These are phyloP conservation scores for Trogon melanurus DNA, from an alignment of 2,113 vertebrate species.

Conservation along the genomic window DNA sequence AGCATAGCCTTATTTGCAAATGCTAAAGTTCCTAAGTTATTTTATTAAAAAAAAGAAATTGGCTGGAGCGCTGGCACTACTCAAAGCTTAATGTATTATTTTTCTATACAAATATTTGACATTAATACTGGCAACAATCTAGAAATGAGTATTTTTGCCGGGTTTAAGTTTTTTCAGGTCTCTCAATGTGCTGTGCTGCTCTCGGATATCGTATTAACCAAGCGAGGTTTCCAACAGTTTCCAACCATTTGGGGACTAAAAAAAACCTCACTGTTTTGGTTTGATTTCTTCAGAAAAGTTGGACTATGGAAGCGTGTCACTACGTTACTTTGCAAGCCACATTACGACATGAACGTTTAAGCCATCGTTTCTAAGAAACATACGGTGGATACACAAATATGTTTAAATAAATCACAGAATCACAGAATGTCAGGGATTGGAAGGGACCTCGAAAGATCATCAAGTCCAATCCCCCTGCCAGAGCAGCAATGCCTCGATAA, in stretches of 20 bases:
- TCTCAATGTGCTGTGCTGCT: not conserved
- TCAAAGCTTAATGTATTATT: not conserved
- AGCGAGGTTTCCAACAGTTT: not conserved
- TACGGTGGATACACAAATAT: accelerated
- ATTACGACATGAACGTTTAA: not conserved
- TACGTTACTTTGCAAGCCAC: not conserved
- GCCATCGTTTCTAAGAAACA: not conserved
- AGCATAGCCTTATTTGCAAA: not conserved
- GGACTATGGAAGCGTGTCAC: not conserved
- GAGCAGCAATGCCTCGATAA: too few relatives aligned
- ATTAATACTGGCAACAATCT: not conserved
- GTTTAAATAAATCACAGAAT: not conserved
- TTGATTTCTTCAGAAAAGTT: not conserved
- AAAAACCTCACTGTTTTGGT: not conserved
- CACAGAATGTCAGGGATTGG: too few relatives aligned
- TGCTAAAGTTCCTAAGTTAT: not conserved
- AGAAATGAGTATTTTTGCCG: not conserved
- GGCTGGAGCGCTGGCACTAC: not conserved
- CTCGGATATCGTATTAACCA: accelerated
- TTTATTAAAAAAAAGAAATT: not conserved
- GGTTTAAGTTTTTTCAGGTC: not conserved
- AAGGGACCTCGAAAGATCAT: too few relatives aligned
- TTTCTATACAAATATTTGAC: not conserved
- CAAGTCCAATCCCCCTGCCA: too few relatives aligned
- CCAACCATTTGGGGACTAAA: accelerated